These are phyloP conservation scores for Gymnosoma rotundatum DNA, from an alignment of 2,888 invertebrate species.

Conservation along the genomic window DNA sequence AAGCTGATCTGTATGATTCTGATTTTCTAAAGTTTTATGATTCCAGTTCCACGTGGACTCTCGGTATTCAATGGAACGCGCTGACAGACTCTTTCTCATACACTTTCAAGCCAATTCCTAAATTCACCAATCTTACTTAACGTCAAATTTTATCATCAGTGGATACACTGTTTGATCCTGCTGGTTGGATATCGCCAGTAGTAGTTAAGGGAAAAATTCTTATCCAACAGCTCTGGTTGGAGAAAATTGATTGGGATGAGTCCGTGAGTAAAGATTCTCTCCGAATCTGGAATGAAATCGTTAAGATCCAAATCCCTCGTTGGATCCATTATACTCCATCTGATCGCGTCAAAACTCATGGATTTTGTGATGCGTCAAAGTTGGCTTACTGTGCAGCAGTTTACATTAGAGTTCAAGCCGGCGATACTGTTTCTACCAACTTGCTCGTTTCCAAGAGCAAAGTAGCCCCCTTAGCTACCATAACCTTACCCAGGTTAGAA, in stretches of 20 bases:
- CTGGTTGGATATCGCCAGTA: not conserved
- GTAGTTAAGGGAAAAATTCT: not conserved
- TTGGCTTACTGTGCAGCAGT: too few relatives aligned
- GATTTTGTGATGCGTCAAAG: too few relatives aligned
- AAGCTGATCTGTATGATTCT: not conserved
- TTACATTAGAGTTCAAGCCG: not conserved
- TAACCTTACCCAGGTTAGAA: not conserved
- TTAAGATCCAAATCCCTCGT: not conserved
- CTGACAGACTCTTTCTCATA: not conserved
- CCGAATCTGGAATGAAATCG: not conserved
- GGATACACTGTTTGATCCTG: not conserved
- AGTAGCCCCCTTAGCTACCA: not conserved
- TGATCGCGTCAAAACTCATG: too few relatives aligned
- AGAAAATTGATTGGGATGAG: not conserved
- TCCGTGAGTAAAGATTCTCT: not conserved
- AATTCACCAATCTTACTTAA: not conserved
- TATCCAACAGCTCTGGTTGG: not conserved
- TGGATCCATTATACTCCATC: not conserved
- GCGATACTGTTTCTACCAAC: not conserved
- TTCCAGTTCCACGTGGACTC: conserved; percentile 1
- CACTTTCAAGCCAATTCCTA: not conserved
- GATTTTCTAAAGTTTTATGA: conserved; percentile 7
- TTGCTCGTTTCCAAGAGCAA: conserved; percentile 4
- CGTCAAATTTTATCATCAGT: too few relatives aligned
- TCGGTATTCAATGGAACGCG: conserved; percentile 21